These are phyloP conservation scores for Bacillus rossius DNA, from an alignment of 1,140 invertebrate genomes.

Conservation along the genomic window DNA sequence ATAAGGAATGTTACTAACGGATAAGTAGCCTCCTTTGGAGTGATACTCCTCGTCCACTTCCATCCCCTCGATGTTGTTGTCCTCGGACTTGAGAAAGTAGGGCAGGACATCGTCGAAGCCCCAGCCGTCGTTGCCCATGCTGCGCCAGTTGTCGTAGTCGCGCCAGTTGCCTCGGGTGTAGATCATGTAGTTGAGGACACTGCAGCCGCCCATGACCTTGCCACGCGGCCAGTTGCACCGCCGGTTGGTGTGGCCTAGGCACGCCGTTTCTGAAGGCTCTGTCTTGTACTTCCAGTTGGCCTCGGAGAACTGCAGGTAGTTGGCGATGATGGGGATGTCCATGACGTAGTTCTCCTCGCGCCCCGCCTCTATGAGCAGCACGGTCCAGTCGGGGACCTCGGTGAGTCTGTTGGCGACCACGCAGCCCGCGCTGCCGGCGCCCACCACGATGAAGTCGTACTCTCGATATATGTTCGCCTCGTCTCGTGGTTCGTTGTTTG, in stretches of 20 bases:
- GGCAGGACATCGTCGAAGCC: no score
- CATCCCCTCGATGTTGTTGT: constrained; percentile 37
- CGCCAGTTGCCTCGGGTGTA: no score
- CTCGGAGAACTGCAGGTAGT: no score
- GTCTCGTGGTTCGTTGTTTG: not conserved
- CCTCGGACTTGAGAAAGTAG: constrained; percentile 2
- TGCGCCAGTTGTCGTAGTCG: no score
- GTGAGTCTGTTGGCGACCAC: constrained; percentile 38
- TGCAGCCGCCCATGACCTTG: constrained; percentile 45
- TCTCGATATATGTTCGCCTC: not conserved
- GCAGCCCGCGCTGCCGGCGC: no score
- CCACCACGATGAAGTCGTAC: constrained; percentile 28
- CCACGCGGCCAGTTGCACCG: constrained; percentile 70
- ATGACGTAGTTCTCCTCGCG: no score
- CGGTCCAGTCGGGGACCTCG: no score
- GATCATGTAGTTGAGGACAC: constrained; percentile 53
- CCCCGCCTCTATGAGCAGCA: no score
- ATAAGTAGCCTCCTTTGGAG: constrained; percentile 24
- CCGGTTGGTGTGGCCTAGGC: constrained; percentile 64
- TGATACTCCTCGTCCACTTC: constrained; percentile 33
- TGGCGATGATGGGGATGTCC: no score
- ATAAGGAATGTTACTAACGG: constrained; percentile 57
- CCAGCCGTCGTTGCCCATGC: no score
- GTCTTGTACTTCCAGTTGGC: no score
- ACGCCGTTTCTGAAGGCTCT: constrained; percentile 70